These are phyloP conservation scores for Ceratosolen fusciceps DNA, from an alignment of 1,140 invertebrate species.

Conservation along the genomic window DNA sequence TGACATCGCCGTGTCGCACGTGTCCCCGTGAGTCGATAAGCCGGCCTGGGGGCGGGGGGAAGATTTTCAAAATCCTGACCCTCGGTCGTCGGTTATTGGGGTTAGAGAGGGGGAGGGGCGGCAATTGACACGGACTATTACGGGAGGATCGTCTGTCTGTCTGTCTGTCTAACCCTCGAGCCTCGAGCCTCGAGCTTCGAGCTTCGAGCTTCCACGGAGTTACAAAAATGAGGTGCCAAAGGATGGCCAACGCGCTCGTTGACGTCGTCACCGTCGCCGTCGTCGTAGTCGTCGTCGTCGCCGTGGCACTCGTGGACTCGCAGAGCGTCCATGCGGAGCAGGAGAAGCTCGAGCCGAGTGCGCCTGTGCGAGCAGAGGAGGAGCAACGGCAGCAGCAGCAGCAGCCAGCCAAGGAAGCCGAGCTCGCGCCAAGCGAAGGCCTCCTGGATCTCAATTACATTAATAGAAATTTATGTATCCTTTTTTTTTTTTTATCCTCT, in stretches of 20 bases:
- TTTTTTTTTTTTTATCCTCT: constrained; percentile 33
- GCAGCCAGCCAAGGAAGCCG: constrained; percentile 39
- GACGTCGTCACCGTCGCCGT: neutral
- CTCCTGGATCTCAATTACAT: constrained; percentile 44
- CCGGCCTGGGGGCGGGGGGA: too few relatives aligned
- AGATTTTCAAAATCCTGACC: neutral
- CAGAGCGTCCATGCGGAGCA: neutral
- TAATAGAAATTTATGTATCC: constrained; percentile 59
- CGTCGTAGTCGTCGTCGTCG: neutral
- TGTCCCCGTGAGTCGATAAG: neutral
- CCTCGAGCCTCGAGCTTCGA: too few relatives aligned
- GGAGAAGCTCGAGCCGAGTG: neutral
- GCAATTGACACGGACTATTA: too few relatives aligned
- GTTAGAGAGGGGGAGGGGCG: too few relatives aligned
- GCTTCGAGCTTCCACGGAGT: too few relatives aligned
- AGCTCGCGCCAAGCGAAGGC: constrained; percentile 20
- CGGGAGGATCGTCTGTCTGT: too few relatives aligned
- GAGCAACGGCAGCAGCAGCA: neutral
- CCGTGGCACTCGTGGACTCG: constrained; percentile 13
- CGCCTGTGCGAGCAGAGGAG: constrained; percentile 50
- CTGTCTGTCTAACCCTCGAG: too few relatives aligned
- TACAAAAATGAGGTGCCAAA: too few relatives aligned
- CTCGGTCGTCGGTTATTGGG: neutral
- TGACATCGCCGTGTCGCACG: constrained; percentile 27
- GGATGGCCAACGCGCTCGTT: too few relatives aligned